Evolutionary conservation across 2,113 vertebrate species (phyloP).

Genomic region (Brachyhypopomus occidentalis): DNA sequence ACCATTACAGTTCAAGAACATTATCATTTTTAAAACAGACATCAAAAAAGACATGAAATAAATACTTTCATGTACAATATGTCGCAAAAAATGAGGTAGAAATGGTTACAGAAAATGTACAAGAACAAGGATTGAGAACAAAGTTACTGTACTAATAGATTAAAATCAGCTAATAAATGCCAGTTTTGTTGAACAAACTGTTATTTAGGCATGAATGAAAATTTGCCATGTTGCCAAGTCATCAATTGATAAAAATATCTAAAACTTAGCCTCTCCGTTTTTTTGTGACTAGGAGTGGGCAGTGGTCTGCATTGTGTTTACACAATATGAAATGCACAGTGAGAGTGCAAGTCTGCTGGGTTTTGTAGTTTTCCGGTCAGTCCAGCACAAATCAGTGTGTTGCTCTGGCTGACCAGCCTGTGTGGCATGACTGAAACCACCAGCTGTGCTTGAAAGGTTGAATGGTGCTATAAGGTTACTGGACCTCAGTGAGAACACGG

Average conservation of each 20-base stretch:
- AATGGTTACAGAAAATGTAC: constrained; percentile 94
- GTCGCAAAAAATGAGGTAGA: constrained; percentile 98
- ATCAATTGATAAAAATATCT: not conserved
- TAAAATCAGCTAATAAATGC: constrained; percentile 74
- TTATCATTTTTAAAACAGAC: constrained; percentile 82
- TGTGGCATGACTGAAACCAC: constrained; percentile 70
- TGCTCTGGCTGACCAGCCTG: constrained; percentile 68
- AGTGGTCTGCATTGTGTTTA: constrained; percentile 22
- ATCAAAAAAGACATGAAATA: constrained; percentile 95
- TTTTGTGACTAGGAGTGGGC: constrained; percentile 5
- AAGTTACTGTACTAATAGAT: constrained; percentile 73
- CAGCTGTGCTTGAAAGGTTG: constrained; percentile 70
- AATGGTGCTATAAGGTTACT: constrained; percentile 71
- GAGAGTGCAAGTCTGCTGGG: constrained; percentile 22
- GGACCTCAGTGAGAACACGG: constrained; percentile 75
- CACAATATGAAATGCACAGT: not conserved
- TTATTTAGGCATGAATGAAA: not conserved
- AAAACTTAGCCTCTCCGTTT: constrained; percentile 18
- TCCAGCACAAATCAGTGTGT: constrained; percentile 65
- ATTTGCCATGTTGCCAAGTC: not conserved
- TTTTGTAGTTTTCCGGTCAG: constrained; percentile 55
- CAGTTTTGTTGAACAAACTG: constrained; percentile 82
- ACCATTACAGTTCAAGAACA: constrained; percentile 93
- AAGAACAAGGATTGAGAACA: constrained; percentile 83
- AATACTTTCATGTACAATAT: constrained; percentile 98